Percentiles rank a stretch among this genome's conserved stretches.
phyloP scores from a whole-genome alignment of 2,797 vertebrate species.

The Propithecus deckenii region DNA sequence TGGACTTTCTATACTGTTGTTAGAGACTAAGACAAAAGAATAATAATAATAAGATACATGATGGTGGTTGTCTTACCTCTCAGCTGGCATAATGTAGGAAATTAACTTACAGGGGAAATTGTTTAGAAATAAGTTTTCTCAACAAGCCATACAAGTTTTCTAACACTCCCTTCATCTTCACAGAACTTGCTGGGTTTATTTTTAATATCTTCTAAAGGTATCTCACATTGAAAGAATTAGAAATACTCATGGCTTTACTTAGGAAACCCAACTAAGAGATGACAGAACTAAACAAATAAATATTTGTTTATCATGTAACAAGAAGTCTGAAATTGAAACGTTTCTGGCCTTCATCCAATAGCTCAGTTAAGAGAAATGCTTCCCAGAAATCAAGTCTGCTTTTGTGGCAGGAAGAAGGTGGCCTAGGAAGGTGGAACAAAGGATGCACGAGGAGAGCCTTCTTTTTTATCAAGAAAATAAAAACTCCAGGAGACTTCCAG shows the following conservation, averaged over 20 bases:
- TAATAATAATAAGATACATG: background rate
- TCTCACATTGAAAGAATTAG: conserved; percentile 1
- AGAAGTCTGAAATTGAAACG: background rate
- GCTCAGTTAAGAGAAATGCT: background rate
- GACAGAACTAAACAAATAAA: background rate
- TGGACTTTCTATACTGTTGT: background rate
- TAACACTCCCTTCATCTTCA: background rate
- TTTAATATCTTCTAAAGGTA: conserved; percentile 21
- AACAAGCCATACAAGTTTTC: background rate
- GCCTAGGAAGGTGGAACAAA: background rate
- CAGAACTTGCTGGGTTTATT: conserved; percentile 12
- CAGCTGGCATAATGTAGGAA: background rate
- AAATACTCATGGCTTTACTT: background rate
- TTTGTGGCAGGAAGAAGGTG: background rate
- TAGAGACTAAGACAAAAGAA: background rate
- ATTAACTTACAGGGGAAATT: background rate
- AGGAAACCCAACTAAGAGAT: background rate
- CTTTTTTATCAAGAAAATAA: background rate
- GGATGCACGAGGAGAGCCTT: background rate
- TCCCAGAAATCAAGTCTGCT: background rate
- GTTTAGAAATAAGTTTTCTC: background rate
- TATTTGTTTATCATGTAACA: background rate
- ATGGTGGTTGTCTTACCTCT: background rate
- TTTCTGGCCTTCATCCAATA: background rate
- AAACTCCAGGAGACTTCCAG: background rate